These are phyloP conservation scores for Epinotia brunnichana DNA, from an alignment of 2,888 invertebrate genomes.

Conservation along the genomic window DNA sequence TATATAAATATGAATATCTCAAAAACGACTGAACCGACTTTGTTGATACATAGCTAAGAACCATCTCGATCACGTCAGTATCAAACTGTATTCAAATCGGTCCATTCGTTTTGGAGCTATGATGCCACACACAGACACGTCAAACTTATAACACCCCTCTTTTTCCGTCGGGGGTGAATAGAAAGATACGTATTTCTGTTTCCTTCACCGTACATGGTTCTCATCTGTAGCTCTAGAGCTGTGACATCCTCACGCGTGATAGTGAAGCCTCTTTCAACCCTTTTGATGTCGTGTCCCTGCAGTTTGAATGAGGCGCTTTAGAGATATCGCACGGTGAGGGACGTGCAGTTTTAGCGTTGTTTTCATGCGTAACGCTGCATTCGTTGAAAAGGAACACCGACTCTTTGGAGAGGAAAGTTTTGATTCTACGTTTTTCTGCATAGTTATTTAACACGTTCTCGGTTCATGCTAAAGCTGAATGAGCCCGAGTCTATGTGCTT, in stretches of 20 bases:
- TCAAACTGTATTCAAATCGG: no score
- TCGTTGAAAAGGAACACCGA: background rate
- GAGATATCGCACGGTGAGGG: background rate
- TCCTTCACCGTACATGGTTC: slow-evolving; percentile 1
- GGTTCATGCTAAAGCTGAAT: background rate
- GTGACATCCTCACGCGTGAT: slow-evolving; percentile 12
- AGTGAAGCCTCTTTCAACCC: slow-evolving; percentile 27
- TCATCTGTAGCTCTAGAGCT: background rate
- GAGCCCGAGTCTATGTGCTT: background rate
- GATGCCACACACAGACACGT: no score
- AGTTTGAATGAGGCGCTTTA: slow-evolving; percentile 1
- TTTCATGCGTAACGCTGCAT: background rate
- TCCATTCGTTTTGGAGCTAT: no score
- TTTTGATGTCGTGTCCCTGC: slow-evolving; percentile 24
- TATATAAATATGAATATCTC: no score
- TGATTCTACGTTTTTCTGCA: background rate
- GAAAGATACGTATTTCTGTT: background rate
- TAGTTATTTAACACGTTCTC: background rate
- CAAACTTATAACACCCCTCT: no score
- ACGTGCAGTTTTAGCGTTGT: background rate
- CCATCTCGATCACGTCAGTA: no score
- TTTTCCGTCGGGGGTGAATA: no score
- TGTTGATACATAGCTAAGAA: no score
- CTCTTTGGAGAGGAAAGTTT: background rate
- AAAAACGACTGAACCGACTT: no score